A percentile compares a stretch with the other conserved stretches of the same genome.
These are phyloP conservation scores for Drosophila mayri DNA, from an alignment of 1,140 invertebrate genomes.

Conservation along the genomic window DNA sequence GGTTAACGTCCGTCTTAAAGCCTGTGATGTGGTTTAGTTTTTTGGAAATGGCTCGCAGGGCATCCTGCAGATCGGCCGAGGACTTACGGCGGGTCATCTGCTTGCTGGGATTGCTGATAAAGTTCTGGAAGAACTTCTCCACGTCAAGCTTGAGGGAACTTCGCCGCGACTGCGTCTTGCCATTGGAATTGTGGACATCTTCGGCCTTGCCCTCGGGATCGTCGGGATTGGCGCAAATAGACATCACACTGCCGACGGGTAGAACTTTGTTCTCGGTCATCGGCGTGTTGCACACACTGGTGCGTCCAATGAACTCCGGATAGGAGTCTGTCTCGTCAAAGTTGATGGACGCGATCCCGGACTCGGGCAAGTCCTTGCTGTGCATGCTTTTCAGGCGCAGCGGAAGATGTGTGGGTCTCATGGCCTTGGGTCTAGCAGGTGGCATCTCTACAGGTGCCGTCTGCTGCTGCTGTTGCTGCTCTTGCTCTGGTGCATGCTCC, in stretches of 20 bases:
- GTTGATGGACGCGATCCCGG: conserved; percentile 81
- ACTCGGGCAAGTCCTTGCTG: conserved; percentile 86
- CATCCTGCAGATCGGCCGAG: conserved; percentile 86
- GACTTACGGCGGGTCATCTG: conserved; percentile 78
- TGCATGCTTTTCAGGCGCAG: conserved; percentile 86
- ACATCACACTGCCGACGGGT: conserved; percentile 88
- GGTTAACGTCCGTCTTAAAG: conserved; percentile 75
- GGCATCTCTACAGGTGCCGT: conserved; percentile 30
- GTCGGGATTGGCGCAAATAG: conserved; percentile 88
- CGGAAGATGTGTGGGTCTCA: conserved; percentile 86
- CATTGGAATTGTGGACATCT: conserved; percentile 66
- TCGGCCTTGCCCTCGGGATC: conserved; percentile 48
- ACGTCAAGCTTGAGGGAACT: conserved; percentile 75
- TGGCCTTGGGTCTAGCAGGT: conserved; percentile 63
- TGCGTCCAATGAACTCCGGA: conserved; percentile 87
- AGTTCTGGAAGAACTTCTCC: conserved; percentile 82
- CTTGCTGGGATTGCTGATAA: conserved; percentile 78
- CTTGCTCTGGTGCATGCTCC: conserved; percentile 64
- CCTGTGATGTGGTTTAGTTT: conserved; percentile 82
- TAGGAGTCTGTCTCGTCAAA: conserved; percentile 84
- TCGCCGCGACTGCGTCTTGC: conserved; percentile 59
- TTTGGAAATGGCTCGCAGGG: conserved; percentile 86
- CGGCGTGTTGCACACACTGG: conserved; percentile 90
- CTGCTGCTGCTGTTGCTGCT: conserved; percentile 45
- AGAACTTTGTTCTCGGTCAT: conserved; percentile 90